Evolutionary conservation across 23 tunicate species (phyloP), one percentile per base, ranked within the genome.

Genomic region (Phallusia fumigata): DNA sequence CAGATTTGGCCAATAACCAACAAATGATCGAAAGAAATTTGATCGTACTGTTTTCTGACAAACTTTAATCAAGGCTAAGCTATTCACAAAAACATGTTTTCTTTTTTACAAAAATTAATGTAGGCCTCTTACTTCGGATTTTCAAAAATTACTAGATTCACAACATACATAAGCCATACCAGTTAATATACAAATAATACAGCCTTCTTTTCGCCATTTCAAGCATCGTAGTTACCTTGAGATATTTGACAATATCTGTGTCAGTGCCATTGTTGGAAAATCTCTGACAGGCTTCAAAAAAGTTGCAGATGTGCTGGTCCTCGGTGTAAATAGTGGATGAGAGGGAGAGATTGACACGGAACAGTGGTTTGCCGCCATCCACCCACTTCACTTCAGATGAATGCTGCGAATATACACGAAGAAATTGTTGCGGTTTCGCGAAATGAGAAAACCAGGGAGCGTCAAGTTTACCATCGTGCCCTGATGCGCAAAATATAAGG

Each of bases 341-440:
- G 58, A 89, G 90, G 19, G 78, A n/a, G n/a, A 91, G 30, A 19
- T 51, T 36, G 30, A 89, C 85, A 40, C 84, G 88, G 58, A 89
- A 94, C 81, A 94, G 49, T 18, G 79, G 85, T 32, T 89, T 89
- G 36, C 98, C 94, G 35, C 98, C 98, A 76, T 94, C 98, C 50
- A 94, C 98, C 98, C 98, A 94, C 53, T 87, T 89, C 30, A 89
- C 53, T 33, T 94, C 98, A 5, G 65, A 79, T 28, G 33, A 65
- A 32, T 89, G 85, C 94, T 88, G 78, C 30, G 19, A 77, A 74
- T 30, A 84, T 21, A 58, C 69, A 58, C n/a, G n/a, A 40, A 40
- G 8, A 40, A 40, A 40, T 40, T 40, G 47, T 40, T 40, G 5
- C 47, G 10, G 47, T 40, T 40, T 40, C 5, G 47, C 47, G 47